Base-by-base conservation (phyloP, 2,888 invertebrate species). In the Pollenia amentaria region DNA sequence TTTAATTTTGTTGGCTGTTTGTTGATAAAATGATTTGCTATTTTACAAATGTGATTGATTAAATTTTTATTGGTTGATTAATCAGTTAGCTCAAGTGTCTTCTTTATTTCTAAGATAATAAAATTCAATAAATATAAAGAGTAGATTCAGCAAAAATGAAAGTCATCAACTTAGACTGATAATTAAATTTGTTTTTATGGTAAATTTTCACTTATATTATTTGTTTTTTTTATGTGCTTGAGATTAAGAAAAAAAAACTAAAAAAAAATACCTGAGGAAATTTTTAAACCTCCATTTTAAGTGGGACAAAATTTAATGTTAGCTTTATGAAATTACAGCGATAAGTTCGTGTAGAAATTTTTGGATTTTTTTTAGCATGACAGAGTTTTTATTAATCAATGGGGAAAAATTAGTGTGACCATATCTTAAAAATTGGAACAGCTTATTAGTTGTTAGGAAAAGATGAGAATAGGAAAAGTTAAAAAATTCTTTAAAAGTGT, bases 11-110 rank as follows among this genome's bases (percentile, higher is more conserved):
- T 29, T 46, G 7, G 4, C 18, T 46, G 4, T 65, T 65, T 46
- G 11, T 14, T 8, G 29, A 29, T 29, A 29, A 29, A 29, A 29
- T 29, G 16, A 53, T 40, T 53, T 38, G 69, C 53, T 40, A 40
- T 62, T 53, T 53, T 1, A 40, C 29, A 40, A 69, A 16, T 53
- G 12, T 53, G 40, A 38, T 69, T 69, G 51, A 51, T 51, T 69
- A 16, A 69, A 16, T 16, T 16, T 29, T 38, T 48, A 67, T 67
- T 38, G 60, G 38, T 60, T 44, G 12, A 29, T 29, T 29, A 29
- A 29, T 29, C 29, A 29, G 29, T 29, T 6, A 29, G 29, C 29
- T 29, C 29, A 29, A 29, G 29, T 29, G 29, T 29, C 29, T 29
- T 29, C 29, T 29, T 29, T 29, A 29, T 29, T 29, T 29, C 6